Evolutionary conservation across 2,888 invertebrate genomes (phyloP).

Genomic region (Meghimatium bilineatum): DNA sequence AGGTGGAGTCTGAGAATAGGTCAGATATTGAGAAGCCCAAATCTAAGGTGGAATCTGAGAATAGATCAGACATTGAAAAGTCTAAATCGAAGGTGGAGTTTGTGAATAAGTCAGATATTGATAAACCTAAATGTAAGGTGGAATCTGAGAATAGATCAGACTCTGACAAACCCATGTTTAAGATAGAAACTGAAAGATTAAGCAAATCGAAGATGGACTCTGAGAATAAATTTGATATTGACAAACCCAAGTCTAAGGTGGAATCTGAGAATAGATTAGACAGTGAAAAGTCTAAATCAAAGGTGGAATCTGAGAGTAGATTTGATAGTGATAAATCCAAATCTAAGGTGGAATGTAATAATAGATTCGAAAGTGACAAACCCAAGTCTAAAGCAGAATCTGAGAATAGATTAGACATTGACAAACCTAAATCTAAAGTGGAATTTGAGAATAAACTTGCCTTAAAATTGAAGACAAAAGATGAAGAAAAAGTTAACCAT

Average conservation of each 20-base stretch:
- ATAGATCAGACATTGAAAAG: neutral
- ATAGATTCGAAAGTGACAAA: neutral
- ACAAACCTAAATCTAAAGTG: neutral
- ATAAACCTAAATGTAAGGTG: neutral
- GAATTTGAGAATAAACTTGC: neutral
- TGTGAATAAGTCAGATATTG: too few relatives aligned
- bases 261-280: neutral
- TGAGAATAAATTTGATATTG: neutral
- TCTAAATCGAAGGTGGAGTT: neutral
- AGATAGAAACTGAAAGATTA: neutral
- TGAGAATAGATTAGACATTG: neutral
- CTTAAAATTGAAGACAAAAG: neutral
- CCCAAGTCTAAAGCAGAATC: neutral
- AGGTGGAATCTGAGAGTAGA: neutral
- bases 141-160: neutral
- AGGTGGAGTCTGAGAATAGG: neutral
- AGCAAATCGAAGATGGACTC: neutral
- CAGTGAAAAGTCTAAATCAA: neutral
- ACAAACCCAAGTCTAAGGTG: neutral
- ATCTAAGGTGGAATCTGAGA: neutral
- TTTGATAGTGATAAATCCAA: neutral
- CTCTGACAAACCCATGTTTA: neutral
- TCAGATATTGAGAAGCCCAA: constrained; percentile 12
- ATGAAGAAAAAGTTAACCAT: neutral
- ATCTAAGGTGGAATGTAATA: neutral